Conservation (phyloP, 2,888 invertebrate genomes). For the Napeogenes sylphis region DNA sequence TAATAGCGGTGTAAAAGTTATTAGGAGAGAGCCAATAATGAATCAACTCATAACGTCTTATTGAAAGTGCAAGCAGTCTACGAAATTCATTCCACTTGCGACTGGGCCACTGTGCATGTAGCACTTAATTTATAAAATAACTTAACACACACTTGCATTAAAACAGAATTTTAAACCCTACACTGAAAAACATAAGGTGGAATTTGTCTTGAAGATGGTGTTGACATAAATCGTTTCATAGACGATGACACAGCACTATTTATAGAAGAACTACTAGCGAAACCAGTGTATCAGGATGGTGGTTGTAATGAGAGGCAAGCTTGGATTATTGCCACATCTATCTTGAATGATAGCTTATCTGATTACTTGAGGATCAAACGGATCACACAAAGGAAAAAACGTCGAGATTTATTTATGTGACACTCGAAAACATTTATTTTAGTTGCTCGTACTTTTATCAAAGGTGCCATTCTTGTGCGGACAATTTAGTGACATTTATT, state of each 20-base stretch:
- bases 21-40: conserved; percentile 45
- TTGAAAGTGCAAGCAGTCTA: conserved; percentile 71
- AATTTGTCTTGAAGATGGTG: conserved; percentile 31
- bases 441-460: conserved; percentile 29
- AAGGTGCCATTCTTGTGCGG: conserved; percentile 26
- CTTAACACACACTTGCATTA: conserved; percentile 17
- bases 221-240: conserved; percentile 36
- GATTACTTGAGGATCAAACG: conserved; percentile 31
- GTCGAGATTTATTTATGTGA: conserved; percentile 34
- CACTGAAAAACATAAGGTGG: conserved; percentile 22
- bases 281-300: conserved; percentile 67
- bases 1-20: conserved; percentile 39
- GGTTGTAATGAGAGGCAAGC: conserved; percentile 53
- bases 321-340: conserved; percentile 49
- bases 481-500: conserved; percentile 19
- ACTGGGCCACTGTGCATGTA: conserved; percentile 59
- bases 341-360: conserved; percentile 40
- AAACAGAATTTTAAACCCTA: conserved; percentile 34
- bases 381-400: conserved; percentile 30
- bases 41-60: conserved; percentile 50
- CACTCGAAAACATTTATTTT: conserved; percentile 33
- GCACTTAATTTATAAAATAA: conserved; percentile 28
- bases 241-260: conserved; percentile 48
- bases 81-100: conserved; percentile 64
- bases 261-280: conserved; percentile 67